A percentile compares a stretch with the other conserved stretches of the same genome.
Evolutionary conservation across 2,888 invertebrate genomes (phyloP).

Genomic region (Nematopogon swammerdamellus): DNA sequence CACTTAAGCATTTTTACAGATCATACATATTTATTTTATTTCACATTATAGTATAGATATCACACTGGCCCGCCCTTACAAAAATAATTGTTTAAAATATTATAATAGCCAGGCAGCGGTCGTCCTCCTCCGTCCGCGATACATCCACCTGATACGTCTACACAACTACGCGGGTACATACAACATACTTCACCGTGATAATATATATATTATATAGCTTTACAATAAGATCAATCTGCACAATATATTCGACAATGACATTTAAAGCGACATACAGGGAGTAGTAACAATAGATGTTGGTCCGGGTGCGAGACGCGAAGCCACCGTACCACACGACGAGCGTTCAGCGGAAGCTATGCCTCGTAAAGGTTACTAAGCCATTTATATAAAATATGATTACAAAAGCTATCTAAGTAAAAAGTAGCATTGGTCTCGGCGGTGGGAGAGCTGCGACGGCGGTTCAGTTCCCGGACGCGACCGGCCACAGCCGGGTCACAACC

Average conservation of each 20-base stretch:
- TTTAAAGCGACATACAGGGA: slow-evolving; percentile 51
- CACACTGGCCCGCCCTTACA: slow-evolving; percentile 58
- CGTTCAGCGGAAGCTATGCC: not conserved
- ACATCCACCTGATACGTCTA: slow-evolving; percentile 19
- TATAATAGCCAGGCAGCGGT: slow-evolving; percentile 38
- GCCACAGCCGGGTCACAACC: no score
- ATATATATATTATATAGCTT: slow-evolving; percentile 39
- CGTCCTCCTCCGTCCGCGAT: not conserved
- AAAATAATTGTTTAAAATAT: slow-evolving; percentile 53
- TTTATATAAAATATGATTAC: slow-evolving; percentile 16
- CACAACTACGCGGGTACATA: slow-evolving; percentile 56
- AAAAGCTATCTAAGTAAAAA: slow-evolving; percentile 29
- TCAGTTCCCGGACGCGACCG: not conserved
- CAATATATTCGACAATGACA: slow-evolving; percentile 47
- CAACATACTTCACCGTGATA: slow-evolving; percentile 19
- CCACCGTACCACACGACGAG: slow-evolving; percentile 24
- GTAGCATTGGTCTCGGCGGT: not conserved
- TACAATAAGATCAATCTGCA: slow-evolving; percentile 49
- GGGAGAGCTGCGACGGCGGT: not conserved
- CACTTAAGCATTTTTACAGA: slow-evolving; percentile 49
- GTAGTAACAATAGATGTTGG: slow-evolving; percentile 46
- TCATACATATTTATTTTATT: slow-evolving; percentile 57
- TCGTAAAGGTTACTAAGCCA: slow-evolving; percentile 10
- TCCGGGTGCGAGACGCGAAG: slow-evolving; percentile 57
- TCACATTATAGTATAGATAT: slow-evolving; percentile 56